Evolutionary conservation across 2,888 invertebrate species (phyloP).

Genomic region (Callosobruchus maculatus): DNA sequence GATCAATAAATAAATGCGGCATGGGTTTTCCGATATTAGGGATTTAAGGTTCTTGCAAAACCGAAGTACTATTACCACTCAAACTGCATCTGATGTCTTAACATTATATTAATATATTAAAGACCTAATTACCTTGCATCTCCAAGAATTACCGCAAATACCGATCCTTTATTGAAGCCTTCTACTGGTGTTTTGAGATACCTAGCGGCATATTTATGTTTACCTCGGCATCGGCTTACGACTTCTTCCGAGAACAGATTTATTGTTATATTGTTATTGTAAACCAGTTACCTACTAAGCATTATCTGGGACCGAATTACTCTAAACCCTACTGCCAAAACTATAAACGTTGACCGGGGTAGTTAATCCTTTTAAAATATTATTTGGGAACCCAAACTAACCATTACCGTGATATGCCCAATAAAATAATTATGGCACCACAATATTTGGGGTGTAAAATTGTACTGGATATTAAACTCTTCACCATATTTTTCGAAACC

Average conservation of each 20-base stretch:
- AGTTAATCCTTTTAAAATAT: slow-evolving; percentile 10
- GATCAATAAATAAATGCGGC: too few relatives aligned
- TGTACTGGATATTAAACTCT: not conserved
- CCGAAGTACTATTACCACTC: too few relatives aligned
- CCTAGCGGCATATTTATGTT: not conserved
- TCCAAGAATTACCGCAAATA: not conserved
- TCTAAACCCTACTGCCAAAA: not conserved
- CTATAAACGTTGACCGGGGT: slow-evolving; percentile 1
- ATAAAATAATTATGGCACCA: slow-evolving; percentile 12
- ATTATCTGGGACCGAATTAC: not conserved
- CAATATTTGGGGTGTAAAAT: slow-evolving; percentile 1
- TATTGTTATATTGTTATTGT: slow-evolving; percentile 16
- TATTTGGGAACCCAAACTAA: slow-evolving; percentile 8
- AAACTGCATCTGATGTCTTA: too few relatives aligned
- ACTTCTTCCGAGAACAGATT: slow-evolving; percentile 10
- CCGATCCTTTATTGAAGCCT: too few relatives aligned
- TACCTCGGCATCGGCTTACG: not conserved
- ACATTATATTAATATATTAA: too few relatives aligned
- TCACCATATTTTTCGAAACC: not conserved
- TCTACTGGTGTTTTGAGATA: not conserved
- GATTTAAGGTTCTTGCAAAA: too few relatives aligned
- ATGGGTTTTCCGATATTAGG: too few relatives aligned
- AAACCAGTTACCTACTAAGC: slow-evolving; percentile 13
- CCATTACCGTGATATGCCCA: slow-evolving; percentile 3
- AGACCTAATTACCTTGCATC: too few relatives aligned